A percentile compares a stretch with the other conserved stretches of the same genome.
phyloP scores from a whole-genome alignment of 1,140 invertebrate genomes.

The Tribolium castaneum region DNA sequence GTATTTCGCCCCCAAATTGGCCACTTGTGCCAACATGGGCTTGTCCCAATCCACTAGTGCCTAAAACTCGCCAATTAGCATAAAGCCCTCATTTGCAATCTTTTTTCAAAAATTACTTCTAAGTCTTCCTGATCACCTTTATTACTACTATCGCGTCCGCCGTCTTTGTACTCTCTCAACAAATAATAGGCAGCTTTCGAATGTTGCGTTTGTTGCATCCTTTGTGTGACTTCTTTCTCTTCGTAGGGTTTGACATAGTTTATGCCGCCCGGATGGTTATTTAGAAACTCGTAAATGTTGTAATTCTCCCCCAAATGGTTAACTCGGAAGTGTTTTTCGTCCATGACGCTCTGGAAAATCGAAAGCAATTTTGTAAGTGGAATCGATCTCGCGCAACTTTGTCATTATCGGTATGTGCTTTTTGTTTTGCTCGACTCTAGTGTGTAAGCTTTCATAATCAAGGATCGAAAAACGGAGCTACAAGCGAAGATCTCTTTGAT shows the following conservation, averaged over 20 bases:
- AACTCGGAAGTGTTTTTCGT: slow-evolving; percentile 59
- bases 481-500: too few species aligned
- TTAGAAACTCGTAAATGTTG: slow-evolving; percentile 69
- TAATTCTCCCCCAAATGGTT: slow-evolving; percentile 67
- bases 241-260: slow-evolving; percentile 68
- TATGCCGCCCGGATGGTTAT: slow-evolving; percentile 73
- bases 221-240: slow-evolving; percentile 66
- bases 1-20: slow-evolving; percentile 71
- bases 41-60: slow-evolving; percentile 77
- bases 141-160: slow-evolving; percentile 52
- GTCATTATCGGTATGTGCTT: neutral
- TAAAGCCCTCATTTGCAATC: slow-evolving; percentile 11
- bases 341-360: slow-evolving; percentile 48
- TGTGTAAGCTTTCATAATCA: too few species aligned
- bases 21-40: slow-evolving; percentile 75
- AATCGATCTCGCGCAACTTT: neutral
- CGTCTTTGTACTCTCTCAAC: slow-evolving; percentile 69
- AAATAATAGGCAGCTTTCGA: slow-evolving; percentile 73
- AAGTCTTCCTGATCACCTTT: slow-evolving; percentile 62
- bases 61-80: slow-evolving; percentile 61
- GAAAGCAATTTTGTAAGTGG: neutral
- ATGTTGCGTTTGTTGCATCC: slow-evolving; percentile 68
- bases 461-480: too few species aligned
- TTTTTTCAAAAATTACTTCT: slow-evolving; percentile 62
- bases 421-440: neutral